Evolutionary conservation across 92 coral and sea anemone genomes (phyloP).

Genomic region (Porites cylindrica): DNA sequence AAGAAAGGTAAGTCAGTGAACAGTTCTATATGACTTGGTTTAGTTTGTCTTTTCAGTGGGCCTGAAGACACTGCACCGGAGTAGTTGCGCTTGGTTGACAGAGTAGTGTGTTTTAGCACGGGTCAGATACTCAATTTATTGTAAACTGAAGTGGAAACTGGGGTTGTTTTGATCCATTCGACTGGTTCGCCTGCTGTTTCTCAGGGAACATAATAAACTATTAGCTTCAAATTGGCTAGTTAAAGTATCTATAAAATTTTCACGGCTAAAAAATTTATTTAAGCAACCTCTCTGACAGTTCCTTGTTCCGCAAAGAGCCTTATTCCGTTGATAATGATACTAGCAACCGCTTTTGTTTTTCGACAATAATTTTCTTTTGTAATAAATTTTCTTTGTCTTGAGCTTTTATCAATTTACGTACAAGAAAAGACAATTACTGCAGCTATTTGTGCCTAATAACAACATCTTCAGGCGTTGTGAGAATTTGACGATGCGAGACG

Average conservation of each 20-base stretch:
- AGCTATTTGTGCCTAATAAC: neutral
- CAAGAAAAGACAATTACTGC: constrained; percentile 33
- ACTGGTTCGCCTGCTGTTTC: constrained; percentile 26
- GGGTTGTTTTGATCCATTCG: constrained; percentile 43
- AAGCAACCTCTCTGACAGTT: constrained; percentile 5
- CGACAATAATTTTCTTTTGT: constrained; percentile 60
- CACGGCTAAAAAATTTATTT: neutral
- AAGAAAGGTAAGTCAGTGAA: constrained; percentile 86
- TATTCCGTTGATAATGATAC: constrained; percentile 46
- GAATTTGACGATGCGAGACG: constrained; percentile 22
- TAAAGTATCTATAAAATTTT: neutral
- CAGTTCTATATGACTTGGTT: constrained; percentile 17
- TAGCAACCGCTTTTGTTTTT: constrained; percentile 66
- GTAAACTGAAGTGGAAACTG: constrained; percentile 34
- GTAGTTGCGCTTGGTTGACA: constrained; percentile 29
- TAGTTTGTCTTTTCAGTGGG: constrained; percentile 18
- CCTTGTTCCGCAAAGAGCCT: constrained; percentile 3
- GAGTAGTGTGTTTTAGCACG: constrained; percentile 25
- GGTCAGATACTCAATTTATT: constrained; percentile 43
- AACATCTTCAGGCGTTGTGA: neutral
- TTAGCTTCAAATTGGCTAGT: neutral
- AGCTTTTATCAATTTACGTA: constrained; percentile 47
- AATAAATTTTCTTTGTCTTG: constrained; percentile 64
- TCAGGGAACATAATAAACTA: neutral
- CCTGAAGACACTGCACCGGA: neutral